Evolutionary conservation across 2,888 invertebrate genomes (phyloP).

Genomic region (Danaus chrysippus): DNA sequence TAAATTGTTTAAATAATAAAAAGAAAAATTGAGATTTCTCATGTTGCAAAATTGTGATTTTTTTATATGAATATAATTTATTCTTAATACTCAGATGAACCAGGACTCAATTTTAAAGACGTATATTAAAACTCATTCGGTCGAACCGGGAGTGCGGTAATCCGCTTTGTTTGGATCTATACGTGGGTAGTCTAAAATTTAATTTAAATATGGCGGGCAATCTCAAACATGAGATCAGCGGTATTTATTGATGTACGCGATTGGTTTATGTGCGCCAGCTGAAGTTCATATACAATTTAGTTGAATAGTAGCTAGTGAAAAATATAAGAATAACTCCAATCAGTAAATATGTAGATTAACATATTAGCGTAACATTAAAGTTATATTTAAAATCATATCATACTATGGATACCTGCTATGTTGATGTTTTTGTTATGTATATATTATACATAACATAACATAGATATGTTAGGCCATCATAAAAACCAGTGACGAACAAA

Average conservation of each 20-base stretch:
- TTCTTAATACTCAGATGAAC: conserved; percentile 19
- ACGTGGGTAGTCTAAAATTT: conserved; percentile 66
- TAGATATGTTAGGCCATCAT: too few relatives aligned
- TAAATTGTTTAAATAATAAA: too few relatives aligned
- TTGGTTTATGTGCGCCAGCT: conserved; percentile 58
- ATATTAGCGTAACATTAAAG: too few relatives aligned
- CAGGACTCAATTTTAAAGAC: conserved; percentile 48
- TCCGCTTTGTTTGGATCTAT: conserved; percentile 60
- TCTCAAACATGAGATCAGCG: conserved; percentile 75
- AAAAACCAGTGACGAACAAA: too few relatives aligned
- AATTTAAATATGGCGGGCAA: conserved; percentile 71
- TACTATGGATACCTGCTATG: too few relatives aligned
- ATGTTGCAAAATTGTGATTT: background rate
- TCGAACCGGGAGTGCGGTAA: conserved; percentile 45
- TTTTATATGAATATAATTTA: conserved; percentile 4
- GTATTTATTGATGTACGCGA: conserved; percentile 71
- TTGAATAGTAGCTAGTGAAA: too few relatives aligned
- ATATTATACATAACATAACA: too few relatives aligned
- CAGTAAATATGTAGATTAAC: too few relatives aligned
- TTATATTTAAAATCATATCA: too few relatives aligned
- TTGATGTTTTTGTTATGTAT: too few relatives aligned
- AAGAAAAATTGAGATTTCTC: too few relatives aligned
- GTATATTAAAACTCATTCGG: conserved; percentile 47
- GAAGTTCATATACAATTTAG: background rate
- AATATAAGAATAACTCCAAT: too few relatives aligned